These are phyloP conservation scores for Dolomedes plantarius DNA, from an alignment of 2,888 invertebrate species.

Conservation along the genomic window DNA sequence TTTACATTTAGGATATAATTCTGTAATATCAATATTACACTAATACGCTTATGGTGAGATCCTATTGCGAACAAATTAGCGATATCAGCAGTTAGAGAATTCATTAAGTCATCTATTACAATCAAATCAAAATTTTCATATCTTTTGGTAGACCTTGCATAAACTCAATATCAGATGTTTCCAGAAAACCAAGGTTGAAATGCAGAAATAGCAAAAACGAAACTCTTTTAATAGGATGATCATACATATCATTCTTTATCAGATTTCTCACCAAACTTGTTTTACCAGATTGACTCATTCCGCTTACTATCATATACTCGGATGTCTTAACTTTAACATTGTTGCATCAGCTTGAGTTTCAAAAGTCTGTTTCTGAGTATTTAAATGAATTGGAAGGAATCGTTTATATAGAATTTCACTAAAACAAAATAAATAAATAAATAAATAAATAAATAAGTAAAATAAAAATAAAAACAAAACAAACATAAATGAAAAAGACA, in stretches of 20 bases:
- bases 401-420: too few relatives aligned
- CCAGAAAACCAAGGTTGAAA: conserved; percentile 34
- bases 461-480: too few relatives aligned
- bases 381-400: too few relatives aligned
- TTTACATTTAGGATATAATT: conserved; percentile 40
- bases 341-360: too few relatives aligned
- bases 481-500: too few relatives aligned
- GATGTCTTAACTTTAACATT: conserved; percentile 27
- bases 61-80: conserved; percentile 16
- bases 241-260: conserved; percentile 3
- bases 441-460: too few relatives aligned
- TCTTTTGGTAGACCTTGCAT: conserved; percentile 19
- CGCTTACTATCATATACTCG: background rate
- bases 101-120: conserved; percentile 32
- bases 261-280: conserved; percentile 22
- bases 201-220: conserved; percentile 31
- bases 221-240: conserved; percentile 2
- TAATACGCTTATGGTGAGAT: conserved; percentile 38
- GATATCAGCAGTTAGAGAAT: conserved; percentile 14
- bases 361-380: too few relatives aligned
- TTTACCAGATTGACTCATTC: conserved; percentile 18
- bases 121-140: conserved; percentile 10
- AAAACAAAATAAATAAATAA: too few relatives aligned
- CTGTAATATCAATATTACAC: conserved; percentile 32
- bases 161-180: conserved; percentile 25